Base-by-base conservation (phyloP, 2,113 vertebrate genomes). In the Casuarius casuarius region DNA sequence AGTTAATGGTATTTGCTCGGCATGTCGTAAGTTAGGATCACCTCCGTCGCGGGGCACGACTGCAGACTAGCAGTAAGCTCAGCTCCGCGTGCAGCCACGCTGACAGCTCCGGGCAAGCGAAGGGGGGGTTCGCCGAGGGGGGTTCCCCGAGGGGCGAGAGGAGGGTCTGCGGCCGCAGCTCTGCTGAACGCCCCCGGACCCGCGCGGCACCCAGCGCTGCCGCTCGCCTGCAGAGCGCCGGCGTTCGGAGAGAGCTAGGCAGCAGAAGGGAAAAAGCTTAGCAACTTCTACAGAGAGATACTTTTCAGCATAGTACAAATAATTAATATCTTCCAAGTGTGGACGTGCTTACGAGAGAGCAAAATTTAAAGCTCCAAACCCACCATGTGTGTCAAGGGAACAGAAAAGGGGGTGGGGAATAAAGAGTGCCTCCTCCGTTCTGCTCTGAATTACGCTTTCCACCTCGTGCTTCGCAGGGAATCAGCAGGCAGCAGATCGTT, bases 401-500 rank as follows among this genome's bases (percentile, higher is more conserved):
- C 44, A 31, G 15, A 46, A 46, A 46, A 38, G 87, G 59, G 12
- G 19, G 71, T 70, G 46, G 19, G 14, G 40, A 78, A 22, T 11
- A 58, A 61, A 49, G 8, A n/a, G 49, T 2, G 0, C 40, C 65
- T 73, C n/a, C 52, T 92, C 58, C 71, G 72, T 66, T 87, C 79
- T 95, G 93, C 20, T 94, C 87, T 12, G 82, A 96, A 90, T 82
- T 94, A 92, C 33, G 52, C 87, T 59, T 42, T 74, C 82, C 31
- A 65, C 63, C 85, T 77, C 49, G 25, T 86, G 91, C 62, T 1
- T 73, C 83, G 44, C 78, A 46, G 26, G 84, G 51, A 86, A 63
- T 87, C 94, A 95, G 97, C 94, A 97, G 93, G 97, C 95, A 88
- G 94, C 67, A 92, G 89, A 95, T 74, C 5, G 17, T 85, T 96